Base-by-base conservation (phyloP, 2,888 invertebrate genomes). In the Helobdella robusta region DNA sequence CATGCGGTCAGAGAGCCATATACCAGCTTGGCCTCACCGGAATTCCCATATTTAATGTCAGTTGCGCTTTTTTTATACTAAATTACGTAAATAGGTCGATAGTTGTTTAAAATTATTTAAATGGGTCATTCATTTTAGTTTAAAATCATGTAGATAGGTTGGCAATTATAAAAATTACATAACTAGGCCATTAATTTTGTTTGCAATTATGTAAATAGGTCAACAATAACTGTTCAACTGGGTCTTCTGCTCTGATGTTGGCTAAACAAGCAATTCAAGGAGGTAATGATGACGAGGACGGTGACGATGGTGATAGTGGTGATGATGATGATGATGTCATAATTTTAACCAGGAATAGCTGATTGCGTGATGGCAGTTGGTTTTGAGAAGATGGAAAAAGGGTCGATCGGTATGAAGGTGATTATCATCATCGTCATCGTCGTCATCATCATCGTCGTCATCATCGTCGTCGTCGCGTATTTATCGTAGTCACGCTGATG, bases 171-270 rank as follows among this genome's bases (percentile, higher is more conserved):
- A 18, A 32, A 8, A 30, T 59, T 28, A n/a, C n/a, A n/a, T n/a
- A n/a, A n/a, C n/a, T n/a, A n/a, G n/a, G n/a, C n/a, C n/a, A n/a
- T n/a, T n/a, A n/a, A n/a, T n/a, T n/a, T n/a, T n/a, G n/a, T n/a
- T n/a, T n/a, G n/a, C n/a, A n/a, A n/a, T n/a, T n/a, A n/a, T n/a
- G n/a, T n/a, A n/a, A n/a, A n/a, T n/a, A 82, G 81, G 80, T 97
- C 18, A 97, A 98, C 82, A 98, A 98, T 78, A 95, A 95, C 76
- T 98, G 98, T 77, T 89, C 97, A 0, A 95, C 95, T 1, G 98
- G 98, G 34, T 89, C 95, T 0, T 89, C 89, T 64, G 97, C 97
- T 0, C 80, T 98, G 2, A 85, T 87, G 75, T 82, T 98, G 75
- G 92, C 87, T 0, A 92, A 92, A 77, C 92, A 95, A 79, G 84